Evolutionary conservation across 2,113 vertebrate species (phyloP), one percentile per base, ranked within the genome.

Genomic region (Rattus norvegicus): DNA sequence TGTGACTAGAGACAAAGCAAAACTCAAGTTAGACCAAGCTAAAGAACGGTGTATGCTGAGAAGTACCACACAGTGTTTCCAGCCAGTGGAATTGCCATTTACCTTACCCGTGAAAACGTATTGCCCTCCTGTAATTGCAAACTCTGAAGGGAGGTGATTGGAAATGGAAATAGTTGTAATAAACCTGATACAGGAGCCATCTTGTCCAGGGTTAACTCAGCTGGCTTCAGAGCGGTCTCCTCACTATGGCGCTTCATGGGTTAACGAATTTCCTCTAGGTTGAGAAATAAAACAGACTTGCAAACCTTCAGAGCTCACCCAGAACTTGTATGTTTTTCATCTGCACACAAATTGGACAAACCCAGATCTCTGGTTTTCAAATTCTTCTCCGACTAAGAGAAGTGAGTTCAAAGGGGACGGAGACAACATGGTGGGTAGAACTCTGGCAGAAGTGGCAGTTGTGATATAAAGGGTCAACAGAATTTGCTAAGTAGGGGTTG

Each of bases 51-150:
- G 17, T 72, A 26, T 75, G 13, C 72, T 12, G 49, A 33, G 26
- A 89, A 22, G 56, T 11, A 5, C 22, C 3, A 20, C 19, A 6
- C 7, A 17, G 43, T 85, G 56, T 90, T 73, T 92, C 69, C 70
- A 88, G 61, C 33, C 9, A 33, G 61, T 33, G 9, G 26, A 8
- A 7, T 7, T 20, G 56, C 3, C 70, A 63, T 43, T 91, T 36
- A 52, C 63, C 77, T 94, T 83, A 52, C 69, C 63, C 72, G 24
- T 61, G n/a, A 97, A 94, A 91, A 88, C 59, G 20, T 13, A 96
- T 77, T 92, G 59, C 47, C 33, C 20, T 85, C 22, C 26, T 8
- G 33, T 85, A 30, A 43, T 47, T 30, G 30, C 39, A 67, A 47
- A 47, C 28, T 75, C 65, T n/a, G 47, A 77, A 52, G 86, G 67